Percentiles rank a stretch among this genome's conserved stretches.
phyloP scores from a whole-genome alignment of 2,113 vertebrate genomes.

The Ochotona princeps region DNA sequence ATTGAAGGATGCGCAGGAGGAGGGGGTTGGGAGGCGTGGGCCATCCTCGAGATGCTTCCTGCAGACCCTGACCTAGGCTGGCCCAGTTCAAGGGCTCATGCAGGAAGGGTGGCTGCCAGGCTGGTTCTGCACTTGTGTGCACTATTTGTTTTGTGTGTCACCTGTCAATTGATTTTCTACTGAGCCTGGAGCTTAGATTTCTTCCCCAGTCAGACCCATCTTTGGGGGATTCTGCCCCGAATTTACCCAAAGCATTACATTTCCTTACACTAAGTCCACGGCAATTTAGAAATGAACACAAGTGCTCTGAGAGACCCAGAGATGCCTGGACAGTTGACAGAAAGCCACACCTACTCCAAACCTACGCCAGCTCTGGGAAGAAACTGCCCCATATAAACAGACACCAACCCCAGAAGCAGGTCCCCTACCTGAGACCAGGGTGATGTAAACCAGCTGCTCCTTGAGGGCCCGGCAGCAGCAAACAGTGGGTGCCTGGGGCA shows the following conservation, averaged over 20 bases:
- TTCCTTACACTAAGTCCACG: background rate
- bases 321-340: too few species aligned
- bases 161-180: too few species aligned
- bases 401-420: background rate
- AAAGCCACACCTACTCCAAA: too few species aligned
- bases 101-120: too few species aligned
- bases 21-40: accelerated
- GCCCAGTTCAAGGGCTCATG: background rate
- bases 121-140: too few species aligned
- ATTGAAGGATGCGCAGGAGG: accelerated
- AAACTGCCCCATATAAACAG: background rate
- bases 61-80: background rate
- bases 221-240: background rate
- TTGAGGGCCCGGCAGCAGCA: constrained; percentile 38
- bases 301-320: background rate
- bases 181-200: background rate
- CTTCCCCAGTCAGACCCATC: background rate
- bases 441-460: constrained; percentile 88
- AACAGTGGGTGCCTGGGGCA: constrained; percentile 81
- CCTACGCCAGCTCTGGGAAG: background rate
- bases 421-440: constrained; percentile 91
- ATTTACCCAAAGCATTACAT: background rate
- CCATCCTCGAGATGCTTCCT: too few species aligned
- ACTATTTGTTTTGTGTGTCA: too few species aligned
- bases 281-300: background rate